These are phyloP conservation scores for Parascotia fuliginaria DNA, from an alignment of 2,888 invertebrate genomes.

Conservation along the genomic window DNA sequence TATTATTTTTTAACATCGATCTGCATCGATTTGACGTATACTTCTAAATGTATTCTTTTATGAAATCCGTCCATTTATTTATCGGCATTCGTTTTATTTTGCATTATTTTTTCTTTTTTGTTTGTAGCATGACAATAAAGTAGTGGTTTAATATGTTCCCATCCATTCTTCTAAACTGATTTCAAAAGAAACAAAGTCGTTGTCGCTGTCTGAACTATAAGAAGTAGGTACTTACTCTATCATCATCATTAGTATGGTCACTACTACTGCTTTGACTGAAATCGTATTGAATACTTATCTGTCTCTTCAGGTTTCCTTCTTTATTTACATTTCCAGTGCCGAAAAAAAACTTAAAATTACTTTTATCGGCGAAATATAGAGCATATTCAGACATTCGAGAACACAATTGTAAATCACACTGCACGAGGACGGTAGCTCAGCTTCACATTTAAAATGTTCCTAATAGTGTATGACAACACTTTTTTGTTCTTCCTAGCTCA, in stretches of 20 bases:
- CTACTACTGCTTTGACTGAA: not conserved
- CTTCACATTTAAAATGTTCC: constrained; percentile 2
- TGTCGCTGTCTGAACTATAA: not conserved
- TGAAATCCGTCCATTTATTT: constrained; percentile 11
- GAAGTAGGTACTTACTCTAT: no score
- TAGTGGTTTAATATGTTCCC: not conserved
- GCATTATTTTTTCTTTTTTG: constrained; percentile 5
- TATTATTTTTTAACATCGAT: constrained; percentile 17
- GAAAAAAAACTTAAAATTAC: constrained; percentile 8
- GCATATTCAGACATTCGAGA: constrained; percentile 12
- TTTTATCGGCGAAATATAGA: constrained; percentile 10
- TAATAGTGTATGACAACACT: constrained; percentile 10
- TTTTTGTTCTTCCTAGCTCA: constrained; percentile 14
- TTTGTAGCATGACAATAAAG: constrained; percentile 3
- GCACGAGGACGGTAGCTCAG: constrained; percentile 3
- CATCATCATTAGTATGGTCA: not conserved
- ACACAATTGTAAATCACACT: constrained; percentile 16
- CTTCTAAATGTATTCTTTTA: constrained; percentile 16
- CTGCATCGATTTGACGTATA: constrained; percentile 11
- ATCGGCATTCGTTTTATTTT: constrained; percentile 10
- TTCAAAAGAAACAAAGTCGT: not conserved
- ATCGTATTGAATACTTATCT: no score
- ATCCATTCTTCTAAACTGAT: not conserved
- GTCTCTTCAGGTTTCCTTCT: not conserved
- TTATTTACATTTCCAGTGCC: not conserved